A percentile compares a stretch with the other conserved stretches of the same genome.
These are phyloP conservation scores for Urocolius indicus DNA, from an alignment of 2,113 vertebrate species.

Conservation along the genomic window DNA sequence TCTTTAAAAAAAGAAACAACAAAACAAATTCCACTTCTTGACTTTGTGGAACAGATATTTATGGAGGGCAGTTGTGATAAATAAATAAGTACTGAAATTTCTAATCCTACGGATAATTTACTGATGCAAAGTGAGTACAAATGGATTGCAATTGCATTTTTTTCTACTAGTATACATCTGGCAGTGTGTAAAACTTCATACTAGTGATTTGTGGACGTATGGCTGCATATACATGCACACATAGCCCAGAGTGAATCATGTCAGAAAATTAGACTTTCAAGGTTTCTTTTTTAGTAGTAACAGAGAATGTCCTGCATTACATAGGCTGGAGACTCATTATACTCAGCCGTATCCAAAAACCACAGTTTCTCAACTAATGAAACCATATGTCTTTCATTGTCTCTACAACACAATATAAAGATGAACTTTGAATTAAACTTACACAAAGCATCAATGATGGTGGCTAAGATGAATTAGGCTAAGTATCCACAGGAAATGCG, in stretches of 20 bases:
- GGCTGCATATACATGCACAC: neutral
- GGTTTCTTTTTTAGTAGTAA: neutral
- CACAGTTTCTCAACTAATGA: constrained; percentile 14
- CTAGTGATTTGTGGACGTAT: neutral
- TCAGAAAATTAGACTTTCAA: neutral
- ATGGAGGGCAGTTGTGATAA: neutral
- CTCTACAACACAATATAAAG: neutral
- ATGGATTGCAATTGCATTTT: neutral
- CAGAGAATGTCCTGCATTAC: neutral
- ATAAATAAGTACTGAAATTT: neutral
- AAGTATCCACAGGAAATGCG: constrained; percentile 47
- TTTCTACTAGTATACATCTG: neutral
- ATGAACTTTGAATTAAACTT: constrained; percentile 54
- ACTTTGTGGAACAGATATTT: neutral
- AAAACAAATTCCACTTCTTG: too few relatives aligned
- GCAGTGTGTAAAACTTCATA: neutral
- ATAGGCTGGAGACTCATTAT: neutral
- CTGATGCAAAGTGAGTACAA: neutral
- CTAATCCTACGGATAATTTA: neutral
- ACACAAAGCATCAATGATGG: neutral
- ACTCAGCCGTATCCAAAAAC: constrained; percentile 28
- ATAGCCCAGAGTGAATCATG: neutral
- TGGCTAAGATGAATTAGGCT: neutral
- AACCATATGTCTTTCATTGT: constrained; percentile 15
- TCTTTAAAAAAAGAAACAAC: neutral